A percentile compares a stretch with the other conserved stretches of the same genome.
phyloP scores from a whole-genome alignment of 2,797 vertebrate species.

The Dicrostonyx torquatus region DNA sequence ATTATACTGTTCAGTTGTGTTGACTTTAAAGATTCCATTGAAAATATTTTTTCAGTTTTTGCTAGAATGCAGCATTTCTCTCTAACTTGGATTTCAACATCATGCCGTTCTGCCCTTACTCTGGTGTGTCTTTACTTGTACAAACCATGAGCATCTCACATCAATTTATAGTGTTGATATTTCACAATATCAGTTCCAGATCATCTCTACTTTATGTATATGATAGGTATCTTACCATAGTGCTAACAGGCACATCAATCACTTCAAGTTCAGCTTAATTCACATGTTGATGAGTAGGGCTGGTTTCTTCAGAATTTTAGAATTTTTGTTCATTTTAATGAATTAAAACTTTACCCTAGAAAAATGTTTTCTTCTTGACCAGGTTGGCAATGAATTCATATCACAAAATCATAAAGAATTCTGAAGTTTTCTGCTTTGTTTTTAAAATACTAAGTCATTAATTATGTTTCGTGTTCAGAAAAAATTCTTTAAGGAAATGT shows the following conservation, averaged over 20 bases:
- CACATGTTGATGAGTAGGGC: not conserved
- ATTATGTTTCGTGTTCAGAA: not conserved
- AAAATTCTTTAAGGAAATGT: not conserved
- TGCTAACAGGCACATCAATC: not conserved
- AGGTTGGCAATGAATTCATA: not conserved
- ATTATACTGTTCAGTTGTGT: not conserved
- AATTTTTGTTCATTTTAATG: constrained; percentile 14
- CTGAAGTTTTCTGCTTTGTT: not conserved
- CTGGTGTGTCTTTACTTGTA: not conserved
- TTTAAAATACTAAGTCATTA: not conserved
- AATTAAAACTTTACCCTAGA: not conserved
- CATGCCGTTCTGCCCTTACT: not conserved
- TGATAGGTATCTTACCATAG: not conserved
- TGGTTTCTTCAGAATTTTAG: not conserved
- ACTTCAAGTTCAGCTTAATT: not conserved
- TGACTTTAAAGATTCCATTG: not conserved
- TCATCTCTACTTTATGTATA: not conserved
- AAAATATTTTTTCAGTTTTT: constrained; percentile 27
- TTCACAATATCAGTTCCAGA: constrained; percentile 8
- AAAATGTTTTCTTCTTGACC: not conserved
- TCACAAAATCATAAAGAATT: constrained; percentile 12
- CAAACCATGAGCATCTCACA: not conserved
- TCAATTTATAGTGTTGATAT: not conserved
- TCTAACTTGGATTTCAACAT: constrained; percentile 1
- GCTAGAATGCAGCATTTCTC: constrained; percentile 2